A percentile compares a stretch with the other conserved stretches of the same genome.
Conservation (phyloP, 2,113 vertebrate genomes). For the Scophthalmus maximus region DNA sequence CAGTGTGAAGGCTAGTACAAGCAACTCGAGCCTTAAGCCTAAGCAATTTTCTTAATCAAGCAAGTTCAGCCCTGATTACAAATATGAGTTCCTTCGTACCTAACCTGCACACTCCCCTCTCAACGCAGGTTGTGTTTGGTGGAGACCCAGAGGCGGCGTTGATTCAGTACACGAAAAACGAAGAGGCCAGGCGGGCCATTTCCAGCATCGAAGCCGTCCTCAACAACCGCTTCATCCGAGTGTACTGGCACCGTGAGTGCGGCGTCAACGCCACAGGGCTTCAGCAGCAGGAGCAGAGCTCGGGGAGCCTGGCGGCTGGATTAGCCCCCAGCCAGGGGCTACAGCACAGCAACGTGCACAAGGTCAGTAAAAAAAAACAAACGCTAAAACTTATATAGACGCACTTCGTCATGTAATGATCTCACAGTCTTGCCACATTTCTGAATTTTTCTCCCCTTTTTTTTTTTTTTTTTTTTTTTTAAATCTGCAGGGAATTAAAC, state of each 20-base stretch:
- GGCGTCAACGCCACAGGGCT: conserved; percentile 71
- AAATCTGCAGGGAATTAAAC: conserved; percentile 86
- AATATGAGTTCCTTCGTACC: too few relatives aligned
- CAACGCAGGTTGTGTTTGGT: conserved; percentile 92
- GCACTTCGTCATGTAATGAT: not conserved
- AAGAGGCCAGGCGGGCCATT: conserved; percentile 94
- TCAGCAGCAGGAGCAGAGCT: conserved; percentile 81
- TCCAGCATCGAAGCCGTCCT: conserved; percentile 95
- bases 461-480: not conserved
- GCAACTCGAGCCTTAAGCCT: too few relatives aligned
- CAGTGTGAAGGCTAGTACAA: too few relatives aligned
- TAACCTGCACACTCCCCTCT: not conserved
- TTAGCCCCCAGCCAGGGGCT: conserved; percentile 63
- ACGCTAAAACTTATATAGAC: not conserved
- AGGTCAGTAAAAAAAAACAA: conserved; percentile 54
- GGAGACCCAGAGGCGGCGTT: conserved; percentile 94
- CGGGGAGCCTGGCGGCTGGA: conserved; percentile 44
- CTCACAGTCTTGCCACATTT: not conserved
- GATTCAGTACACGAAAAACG: conserved; percentile 93
- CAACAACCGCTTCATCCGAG: conserved; percentile 95
- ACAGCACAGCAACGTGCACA: conserved; percentile 79
- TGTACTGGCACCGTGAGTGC: conserved; percentile 93
- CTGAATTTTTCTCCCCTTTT: not conserved
- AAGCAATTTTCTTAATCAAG: too few relatives aligned
- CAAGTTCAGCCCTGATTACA: too few relatives aligned